phyloP scores from a whole-genome alignment of 2,797 vertebrate species.

The Buceros bicornis region DNA sequence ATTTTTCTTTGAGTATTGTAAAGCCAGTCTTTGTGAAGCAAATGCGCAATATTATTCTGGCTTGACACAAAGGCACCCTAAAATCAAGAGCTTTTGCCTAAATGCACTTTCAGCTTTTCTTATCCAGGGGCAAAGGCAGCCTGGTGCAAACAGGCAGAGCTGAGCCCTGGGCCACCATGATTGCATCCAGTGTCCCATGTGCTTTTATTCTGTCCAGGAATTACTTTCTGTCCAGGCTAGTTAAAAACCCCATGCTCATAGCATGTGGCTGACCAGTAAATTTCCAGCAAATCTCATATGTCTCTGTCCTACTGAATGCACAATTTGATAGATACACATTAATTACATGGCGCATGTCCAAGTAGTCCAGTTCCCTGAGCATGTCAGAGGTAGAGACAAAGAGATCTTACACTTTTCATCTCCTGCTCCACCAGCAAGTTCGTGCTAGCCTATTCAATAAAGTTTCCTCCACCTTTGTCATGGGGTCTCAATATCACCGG shows the following conservation, averaged over 20 bases:
- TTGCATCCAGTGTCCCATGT: neutral
- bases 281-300: neutral
- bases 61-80: neutral
- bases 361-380: neutral
- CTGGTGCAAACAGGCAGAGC: neutral
- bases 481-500: neutral
- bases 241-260: neutral
- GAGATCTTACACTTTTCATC: neutral
- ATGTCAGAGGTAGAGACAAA: neutral
- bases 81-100: neutral
- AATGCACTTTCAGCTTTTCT: neutral
- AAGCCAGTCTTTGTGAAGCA: neutral
- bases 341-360: neutral
- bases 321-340: neutral
- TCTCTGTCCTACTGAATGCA: neutral
- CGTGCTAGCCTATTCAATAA: neutral
- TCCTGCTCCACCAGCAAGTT: neutral
- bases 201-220: neutral
- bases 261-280: neutral
- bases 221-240: neutral
- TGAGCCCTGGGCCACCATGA: neutral
- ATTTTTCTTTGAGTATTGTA: neutral
- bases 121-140: neutral
- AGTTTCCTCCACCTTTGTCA: neutral
- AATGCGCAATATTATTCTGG: neutral